A percentile compares a stretch with the other conserved stretches of the same genome.
Conservation (phyloP, 2,888 invertebrate genomes). For the Phyto melanocephala region DNA sequence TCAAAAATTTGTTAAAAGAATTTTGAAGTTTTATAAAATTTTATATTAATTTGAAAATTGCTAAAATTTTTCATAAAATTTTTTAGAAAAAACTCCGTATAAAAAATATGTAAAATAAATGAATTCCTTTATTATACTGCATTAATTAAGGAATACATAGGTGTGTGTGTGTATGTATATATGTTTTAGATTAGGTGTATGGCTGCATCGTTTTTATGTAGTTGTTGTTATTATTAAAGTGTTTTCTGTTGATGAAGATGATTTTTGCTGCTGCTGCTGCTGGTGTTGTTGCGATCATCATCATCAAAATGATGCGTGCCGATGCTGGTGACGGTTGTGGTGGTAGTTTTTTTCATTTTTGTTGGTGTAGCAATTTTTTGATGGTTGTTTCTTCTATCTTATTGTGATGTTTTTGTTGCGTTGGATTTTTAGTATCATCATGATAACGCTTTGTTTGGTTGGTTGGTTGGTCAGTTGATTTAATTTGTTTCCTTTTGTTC, state of each 20-base stretch:
- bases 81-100: no score
- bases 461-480: slow-evolving; percentile 20
- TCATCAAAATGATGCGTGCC: background rate
- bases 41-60: no score
- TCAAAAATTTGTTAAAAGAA: no score
- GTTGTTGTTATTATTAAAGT: background rate
- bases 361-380: slow-evolving; percentile 13
- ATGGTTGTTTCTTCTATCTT: slow-evolving; percentile 23
- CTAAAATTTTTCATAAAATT: no score
- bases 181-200: no score
- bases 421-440: slow-evolving; percentile 19
- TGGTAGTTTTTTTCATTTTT: slow-evolving; percentile 2
- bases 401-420: slow-evolving; percentile 15
- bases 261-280: background rate
- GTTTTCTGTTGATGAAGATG: background rate
- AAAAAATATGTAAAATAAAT: no score
- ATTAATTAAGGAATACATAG: background rate
- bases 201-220: no score
- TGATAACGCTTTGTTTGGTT: no score
- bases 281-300: background rate
- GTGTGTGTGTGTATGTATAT: no score
- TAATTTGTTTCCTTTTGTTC: background rate
- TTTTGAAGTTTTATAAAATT: no score
- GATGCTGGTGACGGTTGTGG: slow-evolving; percentile 8
- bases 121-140: background rate